A percentile compares a stretch with the other conserved stretches of the same genome.
Conservation (phyloP, 2,888 invertebrate genomes). For the Furcula furcula region DNA sequence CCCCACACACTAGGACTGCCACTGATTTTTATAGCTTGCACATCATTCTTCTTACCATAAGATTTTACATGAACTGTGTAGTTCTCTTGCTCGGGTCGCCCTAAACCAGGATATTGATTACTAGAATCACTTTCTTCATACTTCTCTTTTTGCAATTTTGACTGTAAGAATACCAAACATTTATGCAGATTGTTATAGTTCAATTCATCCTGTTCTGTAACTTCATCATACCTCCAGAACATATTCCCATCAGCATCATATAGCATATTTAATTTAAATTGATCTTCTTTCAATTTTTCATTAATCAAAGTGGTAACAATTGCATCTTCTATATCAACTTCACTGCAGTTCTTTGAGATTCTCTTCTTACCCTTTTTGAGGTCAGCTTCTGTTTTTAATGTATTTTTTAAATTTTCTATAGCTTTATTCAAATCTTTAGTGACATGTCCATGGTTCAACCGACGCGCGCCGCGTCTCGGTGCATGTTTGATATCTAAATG, state of each 20-base stretch:
- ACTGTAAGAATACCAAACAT: slow-evolving; percentile 48
- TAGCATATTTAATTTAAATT: slow-evolving; percentile 2
- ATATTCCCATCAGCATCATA: slow-evolving; percentile 18
- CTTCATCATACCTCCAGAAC: slow-evolving; percentile 12
- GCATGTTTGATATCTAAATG: slow-evolving; percentile 50
- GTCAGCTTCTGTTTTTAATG: slow-evolving; percentile 47
- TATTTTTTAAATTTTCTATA: slow-evolving; percentile 57
- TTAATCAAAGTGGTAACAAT: slow-evolving; percentile 48
- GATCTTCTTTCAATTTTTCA: slow-evolving; percentile 34
- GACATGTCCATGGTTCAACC: slow-evolving; percentile 49
- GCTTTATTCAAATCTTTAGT: slow-evolving; percentile 51
- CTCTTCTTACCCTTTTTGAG: slow-evolving; percentile 33
- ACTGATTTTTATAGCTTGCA: slow-evolving; percentile 16
- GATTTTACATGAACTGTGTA: slow-evolving; percentile 44
- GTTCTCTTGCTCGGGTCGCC: slow-evolving; percentile 20
- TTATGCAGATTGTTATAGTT: slow-evolving; percentile 50
- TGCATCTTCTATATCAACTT: slow-evolving; percentile 53
- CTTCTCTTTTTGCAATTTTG: slow-evolving; percentile 38
- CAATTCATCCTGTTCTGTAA: slow-evolving; percentile 13
- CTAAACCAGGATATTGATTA: slow-evolving; percentile 38
- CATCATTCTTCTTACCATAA: slow-evolving; percentile 48
- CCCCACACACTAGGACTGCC: slow-evolving; percentile 56
- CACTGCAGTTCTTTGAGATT: slow-evolving; percentile 41
- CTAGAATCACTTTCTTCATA: slow-evolving; percentile 37
- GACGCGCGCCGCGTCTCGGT: slow-evolving; percentile 58